phyloP scores from a whole-genome alignment of 2,888 invertebrate genomes.

The Polyploca ridens region DNA sequence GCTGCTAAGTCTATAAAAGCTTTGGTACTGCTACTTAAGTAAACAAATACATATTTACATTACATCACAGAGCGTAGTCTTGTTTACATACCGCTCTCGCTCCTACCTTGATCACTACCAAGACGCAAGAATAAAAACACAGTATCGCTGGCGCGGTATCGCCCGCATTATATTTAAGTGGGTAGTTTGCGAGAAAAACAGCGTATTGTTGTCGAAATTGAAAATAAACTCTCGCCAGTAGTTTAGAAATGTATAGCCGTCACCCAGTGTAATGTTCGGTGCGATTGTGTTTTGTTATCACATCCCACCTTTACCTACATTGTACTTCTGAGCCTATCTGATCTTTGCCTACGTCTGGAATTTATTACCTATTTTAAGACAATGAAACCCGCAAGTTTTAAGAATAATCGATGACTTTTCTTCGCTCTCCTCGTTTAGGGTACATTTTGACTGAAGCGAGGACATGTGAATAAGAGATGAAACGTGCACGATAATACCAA shows the following conservation, averaged over 20 bases:
- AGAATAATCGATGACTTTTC: not conserved
- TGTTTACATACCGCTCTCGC: constrained; percentile 27
- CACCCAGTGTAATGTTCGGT: constrained; percentile 46
- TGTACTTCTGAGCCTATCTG: not conserved
- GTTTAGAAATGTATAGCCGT: constrained; percentile 37
- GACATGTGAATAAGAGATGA: too few relatives aligned
- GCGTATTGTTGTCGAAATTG: constrained; percentile 80
- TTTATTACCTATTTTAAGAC: not conserved
- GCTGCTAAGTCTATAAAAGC: not conserved
- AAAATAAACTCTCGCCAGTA: constrained; percentile 69
- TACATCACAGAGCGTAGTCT: not conserved
- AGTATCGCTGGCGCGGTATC: constrained; percentile 57
- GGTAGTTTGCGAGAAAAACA: constrained; percentile 80
- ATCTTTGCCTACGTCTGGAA: not conserved
- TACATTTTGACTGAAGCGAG: too few relatives aligned
- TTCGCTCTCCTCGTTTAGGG: too few relatives aligned
- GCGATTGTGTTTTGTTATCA: constrained; percentile 33
- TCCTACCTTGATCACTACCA: constrained; percentile 29
- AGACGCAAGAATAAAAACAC: constrained; percentile 59
- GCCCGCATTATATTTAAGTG: constrained; percentile 79
- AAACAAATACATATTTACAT: not conserved
- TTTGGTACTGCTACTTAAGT: not conserved
- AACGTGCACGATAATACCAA: too few relatives aligned
- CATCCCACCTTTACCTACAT: constrained; percentile 5
- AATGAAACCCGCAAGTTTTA: not conserved